These are phyloP conservation scores for Cyanistes caeruleus DNA, from an alignment of 2,113 vertebrate species.

Conservation along the genomic window DNA sequence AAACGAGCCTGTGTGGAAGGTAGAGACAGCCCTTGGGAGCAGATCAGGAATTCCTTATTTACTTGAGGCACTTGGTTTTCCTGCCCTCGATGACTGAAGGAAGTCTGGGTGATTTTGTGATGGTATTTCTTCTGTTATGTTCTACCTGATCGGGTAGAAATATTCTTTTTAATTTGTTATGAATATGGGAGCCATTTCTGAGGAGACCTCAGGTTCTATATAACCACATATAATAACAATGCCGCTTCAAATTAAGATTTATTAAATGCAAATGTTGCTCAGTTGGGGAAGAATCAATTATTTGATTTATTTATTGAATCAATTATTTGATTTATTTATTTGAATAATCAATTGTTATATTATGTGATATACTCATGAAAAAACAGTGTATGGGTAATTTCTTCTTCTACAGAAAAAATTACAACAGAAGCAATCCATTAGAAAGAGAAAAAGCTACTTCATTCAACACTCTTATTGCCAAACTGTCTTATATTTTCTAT, in stretches of 20 bases:
- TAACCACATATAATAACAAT: background rate
- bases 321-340: background rate
- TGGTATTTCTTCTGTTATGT: background rate
- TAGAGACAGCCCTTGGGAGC: background rate
- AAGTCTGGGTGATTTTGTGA: background rate
- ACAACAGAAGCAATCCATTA: background rate
- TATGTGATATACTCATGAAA: background rate
- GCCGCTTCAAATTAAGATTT: background rate
- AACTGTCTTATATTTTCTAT: background rate
- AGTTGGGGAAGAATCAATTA: background rate
- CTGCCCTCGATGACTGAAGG: background rate
- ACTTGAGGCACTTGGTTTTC: background rate
- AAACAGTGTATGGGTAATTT: background rate
- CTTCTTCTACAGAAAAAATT: background rate
- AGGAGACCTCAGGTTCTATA: background rate
- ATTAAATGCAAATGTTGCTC: background rate
- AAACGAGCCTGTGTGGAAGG: background rate
- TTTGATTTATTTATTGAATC: background rate
- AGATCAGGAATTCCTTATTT: background rate
- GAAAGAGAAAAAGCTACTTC: background rate
- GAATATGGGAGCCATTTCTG: background rate
- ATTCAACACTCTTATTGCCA: background rate
- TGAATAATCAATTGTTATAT: too few relatives aligned
- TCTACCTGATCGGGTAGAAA: background rate
- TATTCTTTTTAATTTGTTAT: background rate